A percentile compares a stretch with the other conserved stretches of the same genome.
phyloP scores from a whole-genome alignment of 2,797 vertebrate species.

The Brachyrhaphis roseni region DNA sequence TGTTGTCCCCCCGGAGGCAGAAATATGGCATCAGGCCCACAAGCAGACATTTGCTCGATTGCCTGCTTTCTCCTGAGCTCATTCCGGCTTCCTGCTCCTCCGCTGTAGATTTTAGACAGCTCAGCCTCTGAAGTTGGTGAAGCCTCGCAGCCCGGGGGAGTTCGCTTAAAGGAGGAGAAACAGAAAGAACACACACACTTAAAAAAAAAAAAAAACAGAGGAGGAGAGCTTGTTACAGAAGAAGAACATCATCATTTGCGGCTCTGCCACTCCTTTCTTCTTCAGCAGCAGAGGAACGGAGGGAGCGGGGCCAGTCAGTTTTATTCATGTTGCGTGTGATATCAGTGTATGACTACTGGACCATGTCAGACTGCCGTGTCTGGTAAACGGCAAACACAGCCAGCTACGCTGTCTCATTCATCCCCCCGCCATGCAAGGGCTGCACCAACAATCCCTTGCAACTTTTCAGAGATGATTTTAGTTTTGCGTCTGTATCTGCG shows the following conservation, averaged over 20 bases:
- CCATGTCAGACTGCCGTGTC: slow-evolving; percentile 74
- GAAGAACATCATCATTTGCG: slow-evolving; percentile 56
- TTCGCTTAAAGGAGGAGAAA: slow-evolving; percentile 56
- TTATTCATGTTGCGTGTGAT: slow-evolving; percentile 82
- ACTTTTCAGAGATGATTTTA: slow-evolving; percentile 36
- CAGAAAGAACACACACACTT: slow-evolving; percentile 22
- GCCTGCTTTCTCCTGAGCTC: slow-evolving; percentile 34
- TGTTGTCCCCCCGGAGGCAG: slow-evolving; percentile 63
- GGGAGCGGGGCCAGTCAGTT: slow-evolving; percentile 66
- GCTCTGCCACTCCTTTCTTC: slow-evolving; percentile 37
- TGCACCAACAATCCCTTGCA: slow-evolving; percentile 44
- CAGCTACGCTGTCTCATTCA: slow-evolving; percentile 33
- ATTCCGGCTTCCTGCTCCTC: slow-evolving; percentile 50
- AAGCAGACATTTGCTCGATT: slow-evolving; percentile 19
- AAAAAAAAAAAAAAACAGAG: slow-evolving; percentile 3
- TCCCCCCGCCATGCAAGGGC: slow-evolving; percentile 19
- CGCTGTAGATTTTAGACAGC: slow-evolving; percentile 68
- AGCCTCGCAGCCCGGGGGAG: slow-evolving; percentile 69
- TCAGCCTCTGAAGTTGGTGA: slow-evolving; percentile 75
- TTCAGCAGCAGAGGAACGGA: slow-evolving; percentile 32
- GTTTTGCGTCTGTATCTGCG: neutral
- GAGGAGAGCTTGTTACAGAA: slow-evolving; percentile 40
- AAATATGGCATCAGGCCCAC: slow-evolving; percentile 69
- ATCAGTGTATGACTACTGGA: slow-evolving; percentile 78
- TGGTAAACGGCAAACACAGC: slow-evolving; percentile 68